Evolutionary conservation across 2,888 invertebrate species (phyloP), one percentile per base, ranked within the genome.

Genomic region (Orchestes rusci): DNA sequence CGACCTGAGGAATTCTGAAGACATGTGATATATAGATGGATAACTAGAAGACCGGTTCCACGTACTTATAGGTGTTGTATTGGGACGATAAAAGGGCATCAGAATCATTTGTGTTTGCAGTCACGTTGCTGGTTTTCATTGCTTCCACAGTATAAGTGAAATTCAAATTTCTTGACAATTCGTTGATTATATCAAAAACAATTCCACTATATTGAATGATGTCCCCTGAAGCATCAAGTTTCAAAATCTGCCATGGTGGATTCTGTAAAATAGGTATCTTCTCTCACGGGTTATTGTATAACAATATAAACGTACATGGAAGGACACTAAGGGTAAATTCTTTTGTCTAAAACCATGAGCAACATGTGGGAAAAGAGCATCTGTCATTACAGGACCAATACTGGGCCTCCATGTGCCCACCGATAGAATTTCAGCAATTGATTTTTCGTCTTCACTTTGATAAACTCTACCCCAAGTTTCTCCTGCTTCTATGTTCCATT

Each of bases 181-280:
- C 83, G 43, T 82, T 75, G 0, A 92, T 65, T 32, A 92, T 79
- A 59, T 91, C 87, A 58, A 91, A 86, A 16, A 85, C 75, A 30
- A 91, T 71, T 2, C 91, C 91, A 1, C 73, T 71, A 57, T 80
- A 81, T 39, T 73, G 71, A 0, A 73, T 64, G 0, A 78, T 68
- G 0, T 72, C 64, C 0, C 80, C 82, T 2, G 75, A 72, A 38
- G 73, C 73, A 54, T 81, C 79, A 1, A 69, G 65, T 36, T 72
- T 72, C 2, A 88, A 62, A 23, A 84, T 81, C 60, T 89, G 86
- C 90, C 91, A 92, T 0, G 91, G 91, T 1, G 91, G 90, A 68
- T 85, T 87, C 91, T 92, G 62, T 53, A 18, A 31, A 19, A 13
- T 31, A 31, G 8, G 1, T 13, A 13, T 3, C 13, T 2, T 2